phyloP scores from a whole-genome alignment of 2,113 vertebrate genomes.

The Leucopsar rothschildi region DNA sequence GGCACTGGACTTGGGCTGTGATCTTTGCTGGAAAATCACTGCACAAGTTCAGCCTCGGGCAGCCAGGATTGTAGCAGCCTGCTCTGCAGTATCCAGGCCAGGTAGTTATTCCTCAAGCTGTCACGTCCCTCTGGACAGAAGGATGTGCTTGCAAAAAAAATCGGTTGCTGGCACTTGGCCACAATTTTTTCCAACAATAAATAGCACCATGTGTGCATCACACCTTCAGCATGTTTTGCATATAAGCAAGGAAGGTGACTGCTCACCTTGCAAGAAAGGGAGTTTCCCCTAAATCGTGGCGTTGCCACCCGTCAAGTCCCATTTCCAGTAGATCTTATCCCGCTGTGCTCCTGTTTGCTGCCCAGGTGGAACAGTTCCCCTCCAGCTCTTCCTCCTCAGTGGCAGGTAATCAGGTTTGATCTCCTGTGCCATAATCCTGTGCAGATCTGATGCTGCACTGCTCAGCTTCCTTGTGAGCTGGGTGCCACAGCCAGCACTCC shows the following conservation, averaged over 20 bases:
- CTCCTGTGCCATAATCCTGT: neutral
- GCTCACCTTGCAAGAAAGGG: neutral
- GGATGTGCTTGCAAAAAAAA: neutral
- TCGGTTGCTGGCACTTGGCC: neutral
- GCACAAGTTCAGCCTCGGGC: neutral
- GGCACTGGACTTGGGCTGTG: neutral
- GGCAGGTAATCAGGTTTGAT: neutral
- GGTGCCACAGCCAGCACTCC: fast-evolving
- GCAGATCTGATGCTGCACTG: neutral
- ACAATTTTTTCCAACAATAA: neutral
- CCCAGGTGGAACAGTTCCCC: neutral
- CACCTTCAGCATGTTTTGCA: neutral
- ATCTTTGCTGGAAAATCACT: neutral
- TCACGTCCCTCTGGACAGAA: neutral
- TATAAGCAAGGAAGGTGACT: neutral
- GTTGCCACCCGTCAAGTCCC: neutral
- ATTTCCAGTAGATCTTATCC: neutral
- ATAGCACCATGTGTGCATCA: neutral
- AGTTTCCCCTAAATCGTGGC: fast-evolving
- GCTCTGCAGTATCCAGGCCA: neutral
- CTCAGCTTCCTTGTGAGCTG: neutral
- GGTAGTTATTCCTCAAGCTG: neutral
- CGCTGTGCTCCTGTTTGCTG: neutral
- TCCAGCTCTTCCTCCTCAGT: neutral
- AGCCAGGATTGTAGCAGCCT: neutral